Conservation (phyloP, 1,140 invertebrate species). For the Radopholus similis region DNA sequence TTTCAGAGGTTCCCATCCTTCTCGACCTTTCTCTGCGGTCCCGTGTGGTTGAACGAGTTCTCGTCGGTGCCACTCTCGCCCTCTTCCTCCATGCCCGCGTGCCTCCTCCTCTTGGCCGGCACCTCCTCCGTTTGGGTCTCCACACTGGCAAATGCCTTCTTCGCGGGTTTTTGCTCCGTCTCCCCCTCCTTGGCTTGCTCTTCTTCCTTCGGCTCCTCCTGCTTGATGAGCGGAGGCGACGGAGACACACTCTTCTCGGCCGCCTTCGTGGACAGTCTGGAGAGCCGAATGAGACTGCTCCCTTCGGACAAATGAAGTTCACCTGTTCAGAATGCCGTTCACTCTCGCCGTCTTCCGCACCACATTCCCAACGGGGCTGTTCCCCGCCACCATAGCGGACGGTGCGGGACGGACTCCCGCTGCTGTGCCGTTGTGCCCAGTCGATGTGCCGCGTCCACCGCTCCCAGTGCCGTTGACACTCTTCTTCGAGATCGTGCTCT, state of each 20-base stretch:
- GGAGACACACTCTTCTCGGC: constrained; percentile 18
- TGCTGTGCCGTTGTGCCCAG: background rate
- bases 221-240: background rate
- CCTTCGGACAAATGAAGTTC: background rate
- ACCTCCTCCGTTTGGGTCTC: background rate
- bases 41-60: background rate
- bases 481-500: background rate
- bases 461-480: background rate
- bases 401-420: background rate
- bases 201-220: background rate
- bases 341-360: constrained; percentile 22
- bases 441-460: background rate
- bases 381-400: background rate
- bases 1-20: no score
- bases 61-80: background rate
- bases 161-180: background rate
- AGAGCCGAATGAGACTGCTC: background rate
- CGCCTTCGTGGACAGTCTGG: constrained; percentile 32
- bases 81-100: background rate
- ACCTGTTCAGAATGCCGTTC: constrained; percentile 40
- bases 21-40: no score
- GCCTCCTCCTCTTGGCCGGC: background rate
- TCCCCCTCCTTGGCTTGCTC: background rate
- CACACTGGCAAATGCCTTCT: background rate
- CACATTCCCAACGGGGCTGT: constrained; percentile 12